A percentile compares a stretch with the other conserved stretches of the same genome.
Conservation (phyloP, 2,113 vertebrate genomes). For the Calidris pygmaea region DNA sequence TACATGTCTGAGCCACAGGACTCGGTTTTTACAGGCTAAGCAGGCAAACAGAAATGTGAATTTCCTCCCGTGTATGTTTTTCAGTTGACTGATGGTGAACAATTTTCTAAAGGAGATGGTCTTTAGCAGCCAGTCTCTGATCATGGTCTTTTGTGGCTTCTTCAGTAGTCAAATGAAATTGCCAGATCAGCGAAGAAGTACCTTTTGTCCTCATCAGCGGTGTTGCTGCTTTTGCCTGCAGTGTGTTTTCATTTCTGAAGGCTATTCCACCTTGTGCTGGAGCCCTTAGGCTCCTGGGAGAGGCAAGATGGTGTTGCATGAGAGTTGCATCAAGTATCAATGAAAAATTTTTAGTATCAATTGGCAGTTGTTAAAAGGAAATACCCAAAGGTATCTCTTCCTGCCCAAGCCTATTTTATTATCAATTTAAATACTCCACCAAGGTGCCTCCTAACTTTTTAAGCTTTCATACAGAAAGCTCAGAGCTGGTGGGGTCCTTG, state of each 20-base stretch:
- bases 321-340: neutral
- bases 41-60: neutral
- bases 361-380: neutral
- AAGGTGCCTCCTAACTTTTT: neutral
- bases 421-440: neutral
- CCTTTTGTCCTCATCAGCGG: neutral
- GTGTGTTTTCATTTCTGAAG: neutral
- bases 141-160: neutral
- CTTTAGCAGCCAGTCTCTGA: conserved; percentile 13
- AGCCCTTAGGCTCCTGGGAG: neutral
- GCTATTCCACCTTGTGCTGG: neutral
- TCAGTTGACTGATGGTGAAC: neutral
- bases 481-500: neutral
- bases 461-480: neutral
- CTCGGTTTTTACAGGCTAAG: neutral
- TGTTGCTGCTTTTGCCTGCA: neutral
- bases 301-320: accelerated
- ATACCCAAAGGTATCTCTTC: neutral
- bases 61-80: neutral
- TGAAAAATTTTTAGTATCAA: neutral
- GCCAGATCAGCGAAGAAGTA: neutral
- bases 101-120: neutral
- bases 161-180: conserved; percentile 4
- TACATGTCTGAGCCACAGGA: neutral
- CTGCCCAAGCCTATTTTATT: neutral